Percentiles rank a stretch among this genome's conserved stretches.
Evolutionary conservation across 2,113 vertebrate genomes (phyloP).

Genomic region (Lasiurus cinereus): DNA sequence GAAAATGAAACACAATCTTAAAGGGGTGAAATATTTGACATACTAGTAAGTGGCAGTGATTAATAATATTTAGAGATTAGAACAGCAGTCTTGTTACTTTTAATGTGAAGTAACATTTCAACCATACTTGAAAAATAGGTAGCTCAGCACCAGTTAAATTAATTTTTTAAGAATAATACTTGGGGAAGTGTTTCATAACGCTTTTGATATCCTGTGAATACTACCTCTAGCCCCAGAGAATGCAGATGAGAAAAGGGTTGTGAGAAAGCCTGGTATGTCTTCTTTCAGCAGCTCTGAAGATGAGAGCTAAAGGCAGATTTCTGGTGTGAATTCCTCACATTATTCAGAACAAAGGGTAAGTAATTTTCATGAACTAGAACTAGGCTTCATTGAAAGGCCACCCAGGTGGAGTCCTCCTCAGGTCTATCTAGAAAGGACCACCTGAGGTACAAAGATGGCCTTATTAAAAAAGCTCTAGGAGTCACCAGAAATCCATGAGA

Average conservation of each 20-base stretch:
- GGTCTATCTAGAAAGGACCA: background rate
- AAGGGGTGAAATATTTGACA: background rate
- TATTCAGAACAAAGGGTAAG: background rate
- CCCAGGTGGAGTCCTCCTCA: too few species aligned
- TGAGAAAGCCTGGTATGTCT: background rate
- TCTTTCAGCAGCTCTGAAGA: background rate
- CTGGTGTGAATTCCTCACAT: background rate
- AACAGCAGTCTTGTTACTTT: background rate
- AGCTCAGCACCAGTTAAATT: background rate
- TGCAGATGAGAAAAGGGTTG: background rate
- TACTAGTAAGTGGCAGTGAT: background rate
- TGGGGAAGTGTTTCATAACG: background rate
- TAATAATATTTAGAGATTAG: background rate
- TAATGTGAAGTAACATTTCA: background rate
- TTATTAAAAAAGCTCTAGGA: background rate
- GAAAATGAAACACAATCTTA: background rate
- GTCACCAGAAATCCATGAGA: background rate
- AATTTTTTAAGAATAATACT: background rate
- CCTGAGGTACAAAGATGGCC: background rate
- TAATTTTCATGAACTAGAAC: background rate
- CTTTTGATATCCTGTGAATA: background rate
- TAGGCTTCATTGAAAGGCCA: background rate
- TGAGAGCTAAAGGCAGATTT: background rate
- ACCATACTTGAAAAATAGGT: background rate
- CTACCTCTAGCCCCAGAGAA: background rate